phyloP scores from a whole-genome alignment of 1,140 invertebrate genomes.

The Leguminivora glycinivorella region DNA sequence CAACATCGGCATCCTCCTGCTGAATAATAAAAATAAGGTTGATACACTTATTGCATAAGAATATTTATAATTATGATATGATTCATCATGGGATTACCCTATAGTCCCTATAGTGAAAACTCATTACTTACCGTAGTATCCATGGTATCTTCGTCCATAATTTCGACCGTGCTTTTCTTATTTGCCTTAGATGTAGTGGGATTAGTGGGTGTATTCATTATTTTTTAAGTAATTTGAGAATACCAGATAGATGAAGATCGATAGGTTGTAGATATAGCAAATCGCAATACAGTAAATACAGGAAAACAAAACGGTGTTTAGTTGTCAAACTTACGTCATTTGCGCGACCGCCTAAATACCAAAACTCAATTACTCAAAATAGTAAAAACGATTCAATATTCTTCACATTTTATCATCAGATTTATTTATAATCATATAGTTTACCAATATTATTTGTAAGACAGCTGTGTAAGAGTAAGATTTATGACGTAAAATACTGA shows the following conservation, averaged over 20 bases:
- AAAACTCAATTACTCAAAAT: background rate
- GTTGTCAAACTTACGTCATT: background rate
- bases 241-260: no score
- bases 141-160: slow-evolving; percentile 23
- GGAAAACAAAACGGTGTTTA: no score
- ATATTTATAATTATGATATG: background rate
- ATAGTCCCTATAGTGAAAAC: background rate
- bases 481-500: background rate
- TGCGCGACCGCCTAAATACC: background rate
- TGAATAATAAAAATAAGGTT: background rate
- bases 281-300: no score
- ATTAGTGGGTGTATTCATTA: background rate
- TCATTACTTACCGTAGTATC: slow-evolving; percentile 3
- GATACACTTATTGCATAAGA: background rate
- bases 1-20: slow-evolving; percentile 6
- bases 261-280: no score
- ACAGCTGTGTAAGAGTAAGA: background rate
- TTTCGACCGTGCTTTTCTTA: slow-evolving; percentile 20
- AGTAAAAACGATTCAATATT: background rate
- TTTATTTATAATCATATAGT: background rate
- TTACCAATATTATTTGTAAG: background rate
- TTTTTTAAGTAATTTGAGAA: no score
- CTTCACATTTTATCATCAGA: background rate
- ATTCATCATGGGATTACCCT: slow-evolving; percentile 2
- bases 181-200: background rate